phyloP scores from a whole-genome alignment of 1,140 invertebrate genomes.

The Rhopalosiphum padi region DNA sequence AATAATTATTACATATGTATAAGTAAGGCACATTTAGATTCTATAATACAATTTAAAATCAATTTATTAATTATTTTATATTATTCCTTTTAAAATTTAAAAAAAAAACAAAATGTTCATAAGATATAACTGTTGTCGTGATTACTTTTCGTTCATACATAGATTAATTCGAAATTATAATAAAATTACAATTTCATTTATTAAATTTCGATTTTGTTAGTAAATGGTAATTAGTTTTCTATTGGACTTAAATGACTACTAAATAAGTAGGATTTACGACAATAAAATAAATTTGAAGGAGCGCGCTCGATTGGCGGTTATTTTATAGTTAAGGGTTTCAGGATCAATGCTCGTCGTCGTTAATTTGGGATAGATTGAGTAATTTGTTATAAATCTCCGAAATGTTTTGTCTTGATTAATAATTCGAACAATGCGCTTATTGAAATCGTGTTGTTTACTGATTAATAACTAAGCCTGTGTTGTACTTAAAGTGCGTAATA shows the following conservation, averaged over 20 bases:
- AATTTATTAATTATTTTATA: background rate
- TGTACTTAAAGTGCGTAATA: background rate
- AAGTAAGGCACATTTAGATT: background rate
- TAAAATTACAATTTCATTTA: no score
- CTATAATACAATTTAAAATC: background rate
- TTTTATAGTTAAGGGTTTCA: background rate
- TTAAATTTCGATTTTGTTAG: no score
- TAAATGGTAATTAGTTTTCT: background rate
- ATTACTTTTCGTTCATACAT: no score
- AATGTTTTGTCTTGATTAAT: background rate
- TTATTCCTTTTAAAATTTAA: no score
- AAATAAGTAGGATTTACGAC: background rate
- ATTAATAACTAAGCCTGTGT: background rate
- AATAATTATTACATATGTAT: background rate
- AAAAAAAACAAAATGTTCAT: no score
- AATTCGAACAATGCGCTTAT: background rate
- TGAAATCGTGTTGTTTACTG: background rate
- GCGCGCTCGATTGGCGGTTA: background rate
- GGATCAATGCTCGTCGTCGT: background rate
- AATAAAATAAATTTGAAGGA: background rate
- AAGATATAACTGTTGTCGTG: no score
- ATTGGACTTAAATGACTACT: background rate
- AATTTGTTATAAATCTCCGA: background rate
- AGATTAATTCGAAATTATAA: no score
- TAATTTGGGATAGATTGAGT: background rate